Conservation (phyloP, 2,888 invertebrate species). For the Tenthredo scrophulariae region DNA sequence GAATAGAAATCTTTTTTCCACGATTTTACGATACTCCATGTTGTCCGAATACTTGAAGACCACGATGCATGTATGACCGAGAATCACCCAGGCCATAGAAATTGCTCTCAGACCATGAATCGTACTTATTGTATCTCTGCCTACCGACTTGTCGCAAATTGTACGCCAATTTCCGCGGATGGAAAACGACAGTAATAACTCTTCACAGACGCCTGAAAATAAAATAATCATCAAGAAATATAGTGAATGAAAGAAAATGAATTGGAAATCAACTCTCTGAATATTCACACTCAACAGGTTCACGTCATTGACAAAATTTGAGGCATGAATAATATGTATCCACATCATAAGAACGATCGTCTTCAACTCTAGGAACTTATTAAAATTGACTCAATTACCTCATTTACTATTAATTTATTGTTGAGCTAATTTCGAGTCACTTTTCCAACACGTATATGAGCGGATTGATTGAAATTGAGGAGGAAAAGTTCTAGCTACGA, state of each 20-base stretch:
- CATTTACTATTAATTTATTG: not conserved
- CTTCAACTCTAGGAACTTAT: not conserved
- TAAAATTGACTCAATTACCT: not conserved
- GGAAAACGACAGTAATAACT: conserved; percentile 77
- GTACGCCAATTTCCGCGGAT: conserved; percentile 73
- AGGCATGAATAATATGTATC: not conserved
- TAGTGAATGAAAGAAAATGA: not conserved
- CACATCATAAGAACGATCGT: not conserved
- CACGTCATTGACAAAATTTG: not conserved
- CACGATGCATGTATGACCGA: conserved; percentile 82
- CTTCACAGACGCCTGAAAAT: conserved; percentile 70
- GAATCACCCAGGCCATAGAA: conserved; percentile 78
- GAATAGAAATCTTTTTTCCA: conserved; percentile 76
- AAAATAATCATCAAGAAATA: not conserved
- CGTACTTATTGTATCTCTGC: conserved; percentile 77
- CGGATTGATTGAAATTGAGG: not conserved
- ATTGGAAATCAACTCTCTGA: not conserved
- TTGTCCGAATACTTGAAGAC: conserved; percentile 93
- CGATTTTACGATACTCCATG: conserved; percentile 76
- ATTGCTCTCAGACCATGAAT: conserved; percentile 77
- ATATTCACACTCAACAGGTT: not conserved
- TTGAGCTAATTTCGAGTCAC: not conserved
- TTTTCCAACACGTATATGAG: not conserved
- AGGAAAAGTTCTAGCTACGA: not conserved
- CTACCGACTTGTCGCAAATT: conserved; percentile 76